Evolutionary conservation across 2,113 vertebrate genomes (phyloP).

Genomic region (Thomomys bottae): DNA sequence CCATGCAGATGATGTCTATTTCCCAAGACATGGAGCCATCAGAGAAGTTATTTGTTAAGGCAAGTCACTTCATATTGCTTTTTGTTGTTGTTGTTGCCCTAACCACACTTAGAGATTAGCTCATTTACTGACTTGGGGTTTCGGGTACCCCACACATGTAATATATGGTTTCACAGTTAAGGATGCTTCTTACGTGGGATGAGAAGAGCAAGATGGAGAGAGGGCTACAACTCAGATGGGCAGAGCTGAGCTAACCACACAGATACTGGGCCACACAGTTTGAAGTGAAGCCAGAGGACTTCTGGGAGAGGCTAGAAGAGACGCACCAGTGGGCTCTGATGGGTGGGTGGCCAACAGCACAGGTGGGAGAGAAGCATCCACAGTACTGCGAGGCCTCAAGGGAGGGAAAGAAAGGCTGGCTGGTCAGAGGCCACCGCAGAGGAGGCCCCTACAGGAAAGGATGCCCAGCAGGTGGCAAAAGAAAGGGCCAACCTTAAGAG

Average conservation of each 20-base stretch:
- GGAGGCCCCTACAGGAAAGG: too few species aligned
- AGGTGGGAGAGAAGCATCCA: not conserved
- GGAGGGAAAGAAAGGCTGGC: not conserved
- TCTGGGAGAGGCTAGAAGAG: not conserved
- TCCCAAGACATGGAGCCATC: too few species aligned
- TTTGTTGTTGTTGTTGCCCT: too few species aligned
- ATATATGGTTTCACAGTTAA: too few species aligned
- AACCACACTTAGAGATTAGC: too few species aligned
- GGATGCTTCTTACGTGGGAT: not conserved
- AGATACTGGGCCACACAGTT: too few species aligned
- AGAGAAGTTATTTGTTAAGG: too few species aligned
- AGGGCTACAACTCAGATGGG: too few species aligned
- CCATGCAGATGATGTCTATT: too few species aligned
- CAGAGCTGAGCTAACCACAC: not conserved
- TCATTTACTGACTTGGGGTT: too few species aligned
- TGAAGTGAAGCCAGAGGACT: not conserved
- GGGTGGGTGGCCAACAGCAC: not conserved
- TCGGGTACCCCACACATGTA: too few species aligned
- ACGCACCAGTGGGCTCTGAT: not conserved
- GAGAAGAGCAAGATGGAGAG: not conserved
- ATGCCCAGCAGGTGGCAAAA: fast-evolving
- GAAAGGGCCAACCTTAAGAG: not conserved
- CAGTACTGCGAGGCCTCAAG: fast-evolving
- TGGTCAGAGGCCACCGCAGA: not conserved
- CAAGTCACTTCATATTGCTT: too few species aligned